Evolutionary conservation across 2,797 vertebrate species (phyloP).

Genomic region (Chrysocyon brachyurus): DNA sequence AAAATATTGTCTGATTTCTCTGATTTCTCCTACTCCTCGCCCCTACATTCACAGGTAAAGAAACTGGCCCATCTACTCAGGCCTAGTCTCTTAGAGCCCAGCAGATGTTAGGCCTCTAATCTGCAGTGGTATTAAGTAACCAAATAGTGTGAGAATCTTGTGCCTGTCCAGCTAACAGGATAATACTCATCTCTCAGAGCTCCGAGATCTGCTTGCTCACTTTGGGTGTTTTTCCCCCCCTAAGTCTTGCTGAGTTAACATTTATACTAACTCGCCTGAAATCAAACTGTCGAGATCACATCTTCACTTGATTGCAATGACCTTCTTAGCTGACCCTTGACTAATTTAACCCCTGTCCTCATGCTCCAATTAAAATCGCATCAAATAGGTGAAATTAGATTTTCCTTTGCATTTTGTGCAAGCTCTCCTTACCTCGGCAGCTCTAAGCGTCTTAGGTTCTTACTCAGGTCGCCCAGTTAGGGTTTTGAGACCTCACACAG

Average conservation of each 20-base stretch:
- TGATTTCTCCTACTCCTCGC: neutral
- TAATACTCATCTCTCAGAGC: neutral
- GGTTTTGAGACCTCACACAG: neutral
- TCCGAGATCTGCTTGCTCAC: conserved; percentile 5
- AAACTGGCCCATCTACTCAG: neutral
- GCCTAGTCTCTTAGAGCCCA: neutral
- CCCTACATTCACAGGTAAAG: neutral
- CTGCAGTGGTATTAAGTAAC: neutral
- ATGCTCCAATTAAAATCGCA: conserved; percentile 71
- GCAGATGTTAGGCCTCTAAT: rapidly evolving
- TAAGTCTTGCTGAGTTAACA: conserved; percentile 63
- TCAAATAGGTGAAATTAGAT: conserved; percentile 55
- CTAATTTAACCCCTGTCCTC: conserved; percentile 57
- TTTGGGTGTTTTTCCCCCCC: neutral
- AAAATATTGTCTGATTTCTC: too few relatives aligned
- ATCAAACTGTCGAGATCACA: conserved; percentile 63
- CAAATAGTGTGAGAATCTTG: neutral
- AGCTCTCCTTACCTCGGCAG: neutral
- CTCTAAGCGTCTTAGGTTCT: neutral
- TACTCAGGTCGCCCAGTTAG: neutral
- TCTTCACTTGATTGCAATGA: conserved; percentile 49
- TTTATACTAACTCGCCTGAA: conserved; percentile 46
- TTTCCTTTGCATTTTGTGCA: conserved; percentile 43
- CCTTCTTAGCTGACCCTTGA: conserved; percentile 59
- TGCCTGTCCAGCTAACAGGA: neutral